Evolutionary conservation across 2,113 vertebrate genomes (phyloP).

Genomic region (Cryptoleucopteryx plumbea): DNA sequence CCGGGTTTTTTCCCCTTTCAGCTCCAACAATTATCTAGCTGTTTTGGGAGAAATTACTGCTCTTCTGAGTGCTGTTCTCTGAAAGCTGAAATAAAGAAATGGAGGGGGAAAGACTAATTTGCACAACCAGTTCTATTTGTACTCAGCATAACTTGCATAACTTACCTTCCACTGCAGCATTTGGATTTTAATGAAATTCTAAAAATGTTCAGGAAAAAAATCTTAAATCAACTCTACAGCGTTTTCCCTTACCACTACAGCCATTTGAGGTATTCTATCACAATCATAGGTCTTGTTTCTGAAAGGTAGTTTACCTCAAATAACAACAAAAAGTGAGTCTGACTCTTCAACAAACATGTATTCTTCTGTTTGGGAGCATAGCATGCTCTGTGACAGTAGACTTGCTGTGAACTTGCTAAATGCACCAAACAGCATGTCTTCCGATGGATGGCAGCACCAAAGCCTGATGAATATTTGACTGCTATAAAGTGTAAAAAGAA

Average conservation of each 20-base stretch:
- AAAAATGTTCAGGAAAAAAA: neutral
- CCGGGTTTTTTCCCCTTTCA: neutral
- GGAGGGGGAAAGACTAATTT: neutral
- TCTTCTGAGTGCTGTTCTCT: neutral
- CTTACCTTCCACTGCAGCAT: neutral
- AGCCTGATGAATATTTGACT: neutral
- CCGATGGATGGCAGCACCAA: neutral
- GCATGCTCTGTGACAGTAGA: fast-evolving
- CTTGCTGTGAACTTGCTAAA: neutral
- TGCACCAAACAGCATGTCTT: neutral
- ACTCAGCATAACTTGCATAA: neutral
- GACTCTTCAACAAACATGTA: neutral
- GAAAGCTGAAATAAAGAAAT: neutral
- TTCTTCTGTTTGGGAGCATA: neutral
- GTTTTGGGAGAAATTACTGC: neutral
- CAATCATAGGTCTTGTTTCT: neutral
- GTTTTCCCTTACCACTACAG: neutral
- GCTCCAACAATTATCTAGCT: neutral
- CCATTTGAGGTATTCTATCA: neutral
- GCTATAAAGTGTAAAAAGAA: neutral
- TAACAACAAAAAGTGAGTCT: neutral
- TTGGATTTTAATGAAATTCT: neutral
- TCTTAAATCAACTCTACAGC: neutral
- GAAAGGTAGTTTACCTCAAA: neutral
- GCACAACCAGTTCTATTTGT: neutral